phyloP scores from a whole-genome alignment of 53 echinoderm and acorn worm species.

The Arbacia lixula region DNA sequence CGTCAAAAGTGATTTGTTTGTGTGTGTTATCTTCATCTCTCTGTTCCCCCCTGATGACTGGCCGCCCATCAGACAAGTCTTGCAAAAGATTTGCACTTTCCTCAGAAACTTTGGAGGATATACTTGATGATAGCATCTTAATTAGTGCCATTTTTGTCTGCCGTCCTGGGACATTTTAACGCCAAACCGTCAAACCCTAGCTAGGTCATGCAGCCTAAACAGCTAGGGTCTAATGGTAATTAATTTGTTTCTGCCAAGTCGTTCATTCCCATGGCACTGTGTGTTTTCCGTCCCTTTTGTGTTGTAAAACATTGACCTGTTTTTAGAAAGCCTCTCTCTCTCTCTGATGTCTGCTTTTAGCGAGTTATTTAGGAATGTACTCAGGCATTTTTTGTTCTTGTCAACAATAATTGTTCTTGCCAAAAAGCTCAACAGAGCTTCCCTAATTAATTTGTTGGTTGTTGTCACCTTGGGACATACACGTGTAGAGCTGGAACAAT shows the following conservation, averaged over 20 bases:
- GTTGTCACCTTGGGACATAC: no score
- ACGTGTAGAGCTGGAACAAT: no score
- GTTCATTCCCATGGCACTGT: no score
- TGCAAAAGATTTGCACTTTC: slow-evolving; percentile 8
- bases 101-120: slow-evolving; percentile 20
- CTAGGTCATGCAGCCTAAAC: slow-evolving; percentile 36
- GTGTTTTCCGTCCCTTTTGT: no score
- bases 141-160: slow-evolving; percentile 52
- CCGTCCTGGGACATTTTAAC: slow-evolving; percentile 31
- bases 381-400: no score
- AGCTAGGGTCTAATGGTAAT: slow-evolving; percentile 38
- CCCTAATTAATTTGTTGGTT: no score
- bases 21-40: slow-evolving; percentile 25
- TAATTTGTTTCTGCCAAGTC: slow-evolving; percentile 41
- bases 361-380: no score
- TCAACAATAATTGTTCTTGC: no score
- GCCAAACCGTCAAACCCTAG: slow-evolving; percentile 33
- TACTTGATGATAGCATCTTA: slow-evolving; percentile 43
- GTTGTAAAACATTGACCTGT: no score
- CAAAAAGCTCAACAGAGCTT: no score
- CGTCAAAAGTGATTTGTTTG: slow-evolving; percentile 3
- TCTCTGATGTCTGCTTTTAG: no score
- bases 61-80: background rate
- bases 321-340: no score
- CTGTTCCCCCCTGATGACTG: background rate